Evolutionary conservation across 2,888 invertebrate species (phyloP).

Genomic region (Carabus problematicus): DNA sequence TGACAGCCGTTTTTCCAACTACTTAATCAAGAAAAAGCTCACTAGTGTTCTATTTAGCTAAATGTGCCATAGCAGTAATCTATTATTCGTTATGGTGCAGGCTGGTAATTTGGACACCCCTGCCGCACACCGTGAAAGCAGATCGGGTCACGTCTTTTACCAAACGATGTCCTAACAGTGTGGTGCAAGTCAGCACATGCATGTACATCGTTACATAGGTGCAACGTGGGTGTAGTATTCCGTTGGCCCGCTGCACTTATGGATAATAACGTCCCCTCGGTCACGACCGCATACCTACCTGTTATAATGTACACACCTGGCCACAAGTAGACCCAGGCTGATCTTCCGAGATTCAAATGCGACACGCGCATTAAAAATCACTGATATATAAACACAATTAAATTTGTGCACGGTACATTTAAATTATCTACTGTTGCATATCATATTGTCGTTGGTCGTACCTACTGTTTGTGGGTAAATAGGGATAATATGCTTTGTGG

Average conservation of each 20-base stretch:
- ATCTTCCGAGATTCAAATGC: slow-evolving; percentile 15
- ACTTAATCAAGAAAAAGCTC: too few relatives aligned
- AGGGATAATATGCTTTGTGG: slow-evolving; percentile 22
- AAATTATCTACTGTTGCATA: slow-evolving; percentile 28
- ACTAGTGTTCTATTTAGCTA: too few relatives aligned
- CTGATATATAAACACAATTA: slow-evolving; percentile 40
- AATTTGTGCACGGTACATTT: slow-evolving; percentile 27
- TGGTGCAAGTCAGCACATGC: neutral
- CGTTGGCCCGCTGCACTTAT: slow-evolving; percentile 12
- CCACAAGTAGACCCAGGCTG: slow-evolving; percentile 11
- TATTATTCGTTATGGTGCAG: too few relatives aligned
- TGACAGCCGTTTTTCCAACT: too few relatives aligned
- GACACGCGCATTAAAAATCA: slow-evolving; percentile 16
- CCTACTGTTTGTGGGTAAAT: slow-evolving; percentile 31
- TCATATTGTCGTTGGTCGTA: slow-evolving; percentile 32
- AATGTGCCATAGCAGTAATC: too few relatives aligned
- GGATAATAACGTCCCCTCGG: slow-evolving; percentile 20
- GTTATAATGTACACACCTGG: slow-evolving; percentile 25
- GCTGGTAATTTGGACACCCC: slow-evolving; percentile 5
- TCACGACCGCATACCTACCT: slow-evolving; percentile 29
- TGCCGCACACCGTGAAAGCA: slow-evolving; percentile 9
- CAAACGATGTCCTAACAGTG: slow-evolving; percentile 16
- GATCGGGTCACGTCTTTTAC: slow-evolving; percentile 16
- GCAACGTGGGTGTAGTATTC: slow-evolving; percentile 8
- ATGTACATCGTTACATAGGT: neutral